A percentile compares a stretch with the other conserved stretches of the same genome.
phyloP scores from a whole-genome alignment of 2,888 invertebrate genomes.

The Drosophila mimica region DNA sequence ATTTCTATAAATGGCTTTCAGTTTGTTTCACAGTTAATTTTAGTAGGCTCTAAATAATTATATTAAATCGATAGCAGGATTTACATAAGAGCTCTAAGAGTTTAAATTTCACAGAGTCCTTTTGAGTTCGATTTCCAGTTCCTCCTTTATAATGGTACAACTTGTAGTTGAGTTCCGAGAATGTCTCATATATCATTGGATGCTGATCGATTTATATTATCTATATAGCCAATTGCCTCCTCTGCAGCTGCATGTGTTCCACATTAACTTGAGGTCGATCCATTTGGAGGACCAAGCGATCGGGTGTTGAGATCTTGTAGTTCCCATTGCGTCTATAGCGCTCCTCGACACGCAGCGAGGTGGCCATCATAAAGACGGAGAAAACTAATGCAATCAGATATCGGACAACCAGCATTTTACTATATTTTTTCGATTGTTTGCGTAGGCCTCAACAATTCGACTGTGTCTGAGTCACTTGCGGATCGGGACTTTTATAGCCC shows the following conservation, averaged over 20 bases:
- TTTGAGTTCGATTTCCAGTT: not conserved
- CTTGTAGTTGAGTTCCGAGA: not conserved
- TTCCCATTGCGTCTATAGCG: slow-evolving; percentile 41
- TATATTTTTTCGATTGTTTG: slow-evolving; percentile 24
- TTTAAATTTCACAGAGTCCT: not conserved
- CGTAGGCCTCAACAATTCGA: slow-evolving; percentile 26
- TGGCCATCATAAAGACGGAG: slow-evolving; percentile 72
- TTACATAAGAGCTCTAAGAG: not conserved
- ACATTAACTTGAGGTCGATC: slow-evolving; percentile 6
- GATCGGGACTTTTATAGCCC: slow-evolving; percentile 44
- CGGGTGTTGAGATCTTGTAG: slow-evolving; percentile 68
- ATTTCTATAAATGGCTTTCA: not conserved
- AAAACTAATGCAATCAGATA: slow-evolving; percentile 72
- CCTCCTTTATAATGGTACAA: not conserved
- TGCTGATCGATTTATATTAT: not conserved
- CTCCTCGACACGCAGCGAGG: slow-evolving; percentile 61
- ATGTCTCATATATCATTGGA: not conserved
- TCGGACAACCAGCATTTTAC: slow-evolving; percentile 62
- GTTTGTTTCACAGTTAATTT: slow-evolving; percentile 1
- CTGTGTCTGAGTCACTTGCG: slow-evolving; percentile 27
- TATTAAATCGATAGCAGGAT: not conserved
- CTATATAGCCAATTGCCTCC: slow-evolving; percentile 23
- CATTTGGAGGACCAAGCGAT: slow-evolving; percentile 64
- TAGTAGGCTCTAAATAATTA: not conserved
- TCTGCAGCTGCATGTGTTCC: slow-evolving; percentile 14